Conservation (phyloP, 2,888 invertebrate genomes). For the Sisyra terminalis region DNA sequence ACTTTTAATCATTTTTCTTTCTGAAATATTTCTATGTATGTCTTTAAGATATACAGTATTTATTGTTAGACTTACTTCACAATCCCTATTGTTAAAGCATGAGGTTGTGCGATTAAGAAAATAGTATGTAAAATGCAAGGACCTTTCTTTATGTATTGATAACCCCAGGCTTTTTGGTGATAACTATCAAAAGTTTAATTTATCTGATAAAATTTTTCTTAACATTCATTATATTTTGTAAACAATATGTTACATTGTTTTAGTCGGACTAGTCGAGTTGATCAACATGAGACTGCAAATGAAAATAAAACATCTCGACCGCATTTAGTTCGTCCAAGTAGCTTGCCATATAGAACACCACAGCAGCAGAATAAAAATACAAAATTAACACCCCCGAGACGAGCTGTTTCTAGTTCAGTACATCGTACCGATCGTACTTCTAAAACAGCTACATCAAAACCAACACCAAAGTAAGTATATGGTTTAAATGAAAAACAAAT, state of each 20-base stretch:
- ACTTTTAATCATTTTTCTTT: no score
- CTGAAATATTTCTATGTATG: no score
- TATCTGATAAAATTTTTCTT: neutral
- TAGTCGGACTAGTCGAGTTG: slow-evolving; percentile 42
- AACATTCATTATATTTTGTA: slow-evolving; percentile 5
- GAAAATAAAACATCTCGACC: slow-evolving; percentile 18
- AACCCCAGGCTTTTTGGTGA: no score
- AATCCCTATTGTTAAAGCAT: no score
- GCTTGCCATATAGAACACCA: slow-evolving; percentile 42
- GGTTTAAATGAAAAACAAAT: neutral
- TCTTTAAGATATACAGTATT: no score
- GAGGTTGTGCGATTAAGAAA: no score
- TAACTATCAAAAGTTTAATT: no score
- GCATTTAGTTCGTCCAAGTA: slow-evolving; percentile 42
- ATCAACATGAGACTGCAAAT: slow-evolving; percentile 30
- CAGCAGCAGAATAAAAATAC: slow-evolving; percentile 18
- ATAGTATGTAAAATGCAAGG: no score
- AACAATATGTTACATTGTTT: slow-evolving; percentile 5
- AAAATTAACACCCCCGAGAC: slow-evolving; percentile 31
- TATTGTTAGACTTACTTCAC: no score
- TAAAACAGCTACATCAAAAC: neutral
- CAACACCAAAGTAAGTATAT: slow-evolving; percentile 7
- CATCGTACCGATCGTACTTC: slow-evolving; percentile 29
- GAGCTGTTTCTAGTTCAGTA: slow-evolving; percentile 51
- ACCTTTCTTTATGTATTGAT: no score